A percentile compares a stretch with the other conserved stretches of the same genome.
These are phyloP conservation scores for Littorina saxatilis DNA, from an alignment of 1,140 invertebrate species.

Conservation along the genomic window DNA sequence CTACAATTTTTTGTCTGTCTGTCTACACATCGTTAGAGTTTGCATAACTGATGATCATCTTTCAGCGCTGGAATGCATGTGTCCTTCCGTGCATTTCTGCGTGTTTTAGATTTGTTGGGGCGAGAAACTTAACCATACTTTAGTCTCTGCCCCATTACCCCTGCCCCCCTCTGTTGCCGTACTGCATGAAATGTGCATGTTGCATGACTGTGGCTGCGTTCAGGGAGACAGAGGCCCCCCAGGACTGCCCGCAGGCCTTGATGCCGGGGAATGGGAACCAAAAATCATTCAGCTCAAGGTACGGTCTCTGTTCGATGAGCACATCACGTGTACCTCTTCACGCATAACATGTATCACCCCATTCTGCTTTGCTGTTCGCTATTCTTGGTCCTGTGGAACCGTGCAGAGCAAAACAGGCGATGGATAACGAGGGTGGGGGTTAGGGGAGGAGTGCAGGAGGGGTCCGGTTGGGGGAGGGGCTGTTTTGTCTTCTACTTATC, in stretches of 20 bases:
- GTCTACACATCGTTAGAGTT: too few relatives aligned
- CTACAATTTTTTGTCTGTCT: too few relatives aligned
- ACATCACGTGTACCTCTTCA: too few relatives aligned
- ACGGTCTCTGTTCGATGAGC: neutral
- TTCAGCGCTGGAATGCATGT: too few relatives aligned
- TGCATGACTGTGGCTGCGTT: constrained; percentile 26
- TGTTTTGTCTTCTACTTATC: too few relatives aligned
- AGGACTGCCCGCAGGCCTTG: constrained; percentile 46
- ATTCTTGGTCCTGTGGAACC: too few relatives aligned
- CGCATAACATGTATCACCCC: too few relatives aligned
- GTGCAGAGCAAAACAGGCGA: neutral
- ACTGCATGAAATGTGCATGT: constrained; percentile 15
- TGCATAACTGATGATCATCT: too few relatives aligned
- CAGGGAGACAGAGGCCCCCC: constrained; percentile 53
- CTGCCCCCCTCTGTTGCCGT: neutral
- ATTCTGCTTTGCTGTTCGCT: neutral
- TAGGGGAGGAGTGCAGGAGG: too few relatives aligned
- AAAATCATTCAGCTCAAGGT: constrained; percentile 52
- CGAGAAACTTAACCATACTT: neutral
- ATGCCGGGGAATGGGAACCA: constrained; percentile 45
- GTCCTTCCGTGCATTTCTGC: too few relatives aligned
- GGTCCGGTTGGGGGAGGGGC: too few relatives aligned
- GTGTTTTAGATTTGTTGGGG: neutral
- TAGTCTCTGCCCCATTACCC: neutral
- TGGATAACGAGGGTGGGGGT: too few relatives aligned